A percentile compares a stretch with the other conserved stretches of the same genome.
These are phyloP conservation scores for Macrochelys suwanniensis DNA, from an alignment of 2,797 vertebrate genomes.

Conservation along the genomic window DNA sequence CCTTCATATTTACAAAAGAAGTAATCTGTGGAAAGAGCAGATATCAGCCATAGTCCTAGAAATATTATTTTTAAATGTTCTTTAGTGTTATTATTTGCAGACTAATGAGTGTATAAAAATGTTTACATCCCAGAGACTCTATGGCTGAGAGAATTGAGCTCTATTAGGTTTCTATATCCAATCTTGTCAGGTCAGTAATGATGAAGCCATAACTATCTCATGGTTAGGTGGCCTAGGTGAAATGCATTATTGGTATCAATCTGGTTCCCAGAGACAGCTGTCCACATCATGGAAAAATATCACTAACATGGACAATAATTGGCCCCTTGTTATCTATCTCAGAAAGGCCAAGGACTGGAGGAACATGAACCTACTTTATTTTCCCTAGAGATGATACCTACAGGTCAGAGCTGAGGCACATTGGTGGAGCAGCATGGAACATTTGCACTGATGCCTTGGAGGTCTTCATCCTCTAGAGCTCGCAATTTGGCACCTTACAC, in stretches of 20 bases:
- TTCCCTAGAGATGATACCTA: not conserved
- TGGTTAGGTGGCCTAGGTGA: slow-evolving; percentile 9
- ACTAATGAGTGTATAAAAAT: not conserved
- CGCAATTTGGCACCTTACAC: not conserved
- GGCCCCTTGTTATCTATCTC: not conserved
- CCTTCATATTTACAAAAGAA: not conserved
- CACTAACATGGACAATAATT: not conserved
- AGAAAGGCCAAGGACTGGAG: not conserved
- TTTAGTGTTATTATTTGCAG: slow-evolving; percentile 34
- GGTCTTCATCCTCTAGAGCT: not conserved
- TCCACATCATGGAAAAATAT: not conserved
- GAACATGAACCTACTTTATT: not conserved
- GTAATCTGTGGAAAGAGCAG: slow-evolving; percentile 30
- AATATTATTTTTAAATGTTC: slow-evolving; percentile 53
- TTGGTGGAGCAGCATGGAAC: not conserved
- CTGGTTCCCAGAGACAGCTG: not conserved
- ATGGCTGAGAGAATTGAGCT: not conserved
- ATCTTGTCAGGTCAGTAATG: not conserved
- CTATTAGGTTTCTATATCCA: not conserved
- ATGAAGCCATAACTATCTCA: slow-evolving; percentile 2
- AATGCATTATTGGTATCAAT: not conserved
- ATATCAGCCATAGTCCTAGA: slow-evolving; percentile 34
- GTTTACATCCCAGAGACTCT: slow-evolving; percentile 28
- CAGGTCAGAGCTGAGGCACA: accelerated
- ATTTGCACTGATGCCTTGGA: not conserved